Evolutionary conservation across 1,140 invertebrate species (phyloP).

Genomic region (Berghia stephanieae): DNA sequence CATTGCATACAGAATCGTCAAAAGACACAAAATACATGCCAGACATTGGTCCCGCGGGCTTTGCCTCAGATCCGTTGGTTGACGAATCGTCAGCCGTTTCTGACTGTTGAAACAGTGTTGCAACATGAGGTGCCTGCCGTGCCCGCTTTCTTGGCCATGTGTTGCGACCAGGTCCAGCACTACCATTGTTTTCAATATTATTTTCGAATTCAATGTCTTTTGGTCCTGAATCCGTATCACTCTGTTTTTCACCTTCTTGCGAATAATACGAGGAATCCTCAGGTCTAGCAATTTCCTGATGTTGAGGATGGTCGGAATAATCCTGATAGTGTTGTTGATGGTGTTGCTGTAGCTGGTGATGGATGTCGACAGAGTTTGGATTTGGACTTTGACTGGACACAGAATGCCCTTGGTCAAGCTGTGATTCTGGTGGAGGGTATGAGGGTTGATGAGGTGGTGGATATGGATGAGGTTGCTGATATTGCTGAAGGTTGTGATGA

Average conservation of each 20-base stretch:
- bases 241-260: constrained; percentile 12
- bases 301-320: neutral
- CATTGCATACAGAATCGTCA: constrained; percentile 32
- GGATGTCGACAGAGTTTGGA: constrained; percentile 16
- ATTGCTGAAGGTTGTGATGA: neutral
- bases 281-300: neutral
- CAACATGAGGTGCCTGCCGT: constrained; percentile 29
- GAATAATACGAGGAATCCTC: neutral
- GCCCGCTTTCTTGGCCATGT: constrained; percentile 47
- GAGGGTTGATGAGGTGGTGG: neutral
- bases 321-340: constrained; percentile 1
- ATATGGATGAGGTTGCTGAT: neutral
- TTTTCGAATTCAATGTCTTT: too few species aligned
- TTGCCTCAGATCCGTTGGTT: constrained; percentile 17
- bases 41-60: constrained; percentile 1
- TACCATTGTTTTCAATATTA: too few species aligned
- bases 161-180: constrained; percentile 33
- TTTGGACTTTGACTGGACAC: neutral
- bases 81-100: neutral
- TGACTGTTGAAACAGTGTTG: constrained; percentile 10
- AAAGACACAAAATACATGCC: constrained; percentile 35
- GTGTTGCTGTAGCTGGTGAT: neutral
- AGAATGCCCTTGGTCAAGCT: neutral
- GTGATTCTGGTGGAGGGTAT: neutral
- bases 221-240: too few species aligned